phyloP scores from a whole-genome alignment of 2,888 invertebrate genomes.

The Entomobrya proxima region DNA sequence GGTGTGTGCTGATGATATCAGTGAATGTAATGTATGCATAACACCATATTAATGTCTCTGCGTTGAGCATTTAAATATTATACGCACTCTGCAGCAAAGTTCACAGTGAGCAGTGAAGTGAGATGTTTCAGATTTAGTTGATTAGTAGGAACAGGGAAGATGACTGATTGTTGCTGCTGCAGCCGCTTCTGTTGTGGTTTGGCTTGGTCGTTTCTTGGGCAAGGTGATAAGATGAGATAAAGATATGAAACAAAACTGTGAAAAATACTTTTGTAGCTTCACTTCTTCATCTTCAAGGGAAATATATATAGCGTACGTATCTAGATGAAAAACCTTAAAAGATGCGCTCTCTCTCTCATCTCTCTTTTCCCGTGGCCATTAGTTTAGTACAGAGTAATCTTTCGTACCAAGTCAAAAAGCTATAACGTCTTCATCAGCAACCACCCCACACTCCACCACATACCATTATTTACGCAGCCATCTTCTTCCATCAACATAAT shows the following conservation, averaged over 20 bases:
- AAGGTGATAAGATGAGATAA: slow-evolving; percentile 74
- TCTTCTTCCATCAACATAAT: not conserved
- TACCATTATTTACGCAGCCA: not conserved
- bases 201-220: slow-evolving; percentile 22
- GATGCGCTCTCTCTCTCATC: not conserved
- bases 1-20: slow-evolving; percentile 38
- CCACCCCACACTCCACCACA: not conserved
- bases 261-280: slow-evolving; percentile 57
- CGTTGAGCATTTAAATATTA: slow-evolving; percentile 17
- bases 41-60: not conserved
- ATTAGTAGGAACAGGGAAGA: slow-evolving; percentile 37
- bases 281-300: not conserved
- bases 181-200: not conserved
- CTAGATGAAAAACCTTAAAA: not conserved
- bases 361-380: not conserved
- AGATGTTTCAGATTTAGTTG: slow-evolving; percentile 55
- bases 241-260: slow-evolving; percentile 73
- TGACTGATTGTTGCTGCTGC: not conserved
- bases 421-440: slow-evolving; percentile 43
- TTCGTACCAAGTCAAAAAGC: not conserved
- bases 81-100: not conserved
- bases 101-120: slow-evolving; percentile 17
- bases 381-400: not conserved
- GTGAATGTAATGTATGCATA: slow-evolving; percentile 19
- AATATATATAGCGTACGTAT: not conserved